Evolutionary conservation across 1,140 invertebrate species (phyloP).

Genomic region (Diabrotica undecimpunctata): DNA sequence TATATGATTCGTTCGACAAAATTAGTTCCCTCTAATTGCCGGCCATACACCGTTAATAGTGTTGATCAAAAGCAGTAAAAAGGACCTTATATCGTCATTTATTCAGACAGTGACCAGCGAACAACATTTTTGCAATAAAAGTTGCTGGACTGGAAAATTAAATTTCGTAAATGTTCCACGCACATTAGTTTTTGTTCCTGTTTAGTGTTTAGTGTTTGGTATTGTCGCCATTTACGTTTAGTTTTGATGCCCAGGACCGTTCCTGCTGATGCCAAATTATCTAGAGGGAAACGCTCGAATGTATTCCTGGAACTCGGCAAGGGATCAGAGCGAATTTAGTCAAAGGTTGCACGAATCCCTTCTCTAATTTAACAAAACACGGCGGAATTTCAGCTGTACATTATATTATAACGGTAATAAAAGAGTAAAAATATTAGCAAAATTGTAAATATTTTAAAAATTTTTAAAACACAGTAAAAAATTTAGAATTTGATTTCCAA

Average conservation of each 20-base stretch:
- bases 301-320: not conserved
- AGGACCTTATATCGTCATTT: constrained; percentile 34
- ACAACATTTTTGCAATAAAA: constrained; percentile 46
- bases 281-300: constrained; percentile 2
- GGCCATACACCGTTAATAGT: constrained; percentile 10
- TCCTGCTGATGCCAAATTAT: constrained; percentile 29
- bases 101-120: constrained; percentile 35
- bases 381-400: no score
- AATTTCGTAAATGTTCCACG: constrained; percentile 45
- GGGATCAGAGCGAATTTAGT: no score
- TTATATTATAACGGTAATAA: no score
- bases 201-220: constrained; percentile 33
- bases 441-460: no score
- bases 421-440: no score
- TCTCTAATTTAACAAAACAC: no score
- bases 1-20: not conserved
- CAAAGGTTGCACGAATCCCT: no score
- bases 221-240: constrained; percentile 31
- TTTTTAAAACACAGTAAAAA: no score
- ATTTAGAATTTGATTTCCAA: no score
- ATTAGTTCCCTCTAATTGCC: constrained; percentile 4
- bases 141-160: constrained; percentile 44
- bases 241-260: constrained; percentile 16
- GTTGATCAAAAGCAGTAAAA: constrained; percentile 26
- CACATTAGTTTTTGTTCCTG: constrained; percentile 45